Percentiles rank a stretch among this genome's conserved stretches.
Conservation (phyloP, 2,888 invertebrate genomes). For the Eupithecia inturbata region DNA sequence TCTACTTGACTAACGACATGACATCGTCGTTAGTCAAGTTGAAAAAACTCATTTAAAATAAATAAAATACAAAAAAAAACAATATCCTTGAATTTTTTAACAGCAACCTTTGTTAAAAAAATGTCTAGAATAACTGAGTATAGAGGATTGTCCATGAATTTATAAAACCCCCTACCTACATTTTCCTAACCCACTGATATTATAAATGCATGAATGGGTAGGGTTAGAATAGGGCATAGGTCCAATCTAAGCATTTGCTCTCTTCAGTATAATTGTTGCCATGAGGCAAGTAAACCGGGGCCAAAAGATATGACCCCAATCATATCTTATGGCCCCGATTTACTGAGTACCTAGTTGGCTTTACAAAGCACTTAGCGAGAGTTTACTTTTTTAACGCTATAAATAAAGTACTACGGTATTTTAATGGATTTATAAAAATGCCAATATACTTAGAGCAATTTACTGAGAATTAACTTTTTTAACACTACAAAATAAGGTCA, state of each 20-base stretch:
- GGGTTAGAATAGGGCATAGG: neutral
- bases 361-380: neutral
- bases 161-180: neutral
- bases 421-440: constrained; percentile 1
- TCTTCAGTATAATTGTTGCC: neutral
- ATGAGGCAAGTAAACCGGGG: neutral
- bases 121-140: neutral
- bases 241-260: neutral
- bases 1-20: no score
- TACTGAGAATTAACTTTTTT: neutral
- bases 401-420: neutral
- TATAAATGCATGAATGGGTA: neutral
- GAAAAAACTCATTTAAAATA: no score
- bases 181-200: neutral
- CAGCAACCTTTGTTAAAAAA: neutral
- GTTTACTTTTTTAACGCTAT: neutral
- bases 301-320: neutral
- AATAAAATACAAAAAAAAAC: no score
- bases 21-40: no score
- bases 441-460: neutral
- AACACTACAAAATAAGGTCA: neutral
- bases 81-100: no score
- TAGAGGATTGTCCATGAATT: neutral
- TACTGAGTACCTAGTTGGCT: neutral
- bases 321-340: no score